A percentile compares a stretch with the other conserved stretches of the same genome.
These are phyloP conservation scores for Engraulis encrasicolus DNA, from an alignment of 2,113 vertebrate genomes.

Conservation along the genomic window DNA sequence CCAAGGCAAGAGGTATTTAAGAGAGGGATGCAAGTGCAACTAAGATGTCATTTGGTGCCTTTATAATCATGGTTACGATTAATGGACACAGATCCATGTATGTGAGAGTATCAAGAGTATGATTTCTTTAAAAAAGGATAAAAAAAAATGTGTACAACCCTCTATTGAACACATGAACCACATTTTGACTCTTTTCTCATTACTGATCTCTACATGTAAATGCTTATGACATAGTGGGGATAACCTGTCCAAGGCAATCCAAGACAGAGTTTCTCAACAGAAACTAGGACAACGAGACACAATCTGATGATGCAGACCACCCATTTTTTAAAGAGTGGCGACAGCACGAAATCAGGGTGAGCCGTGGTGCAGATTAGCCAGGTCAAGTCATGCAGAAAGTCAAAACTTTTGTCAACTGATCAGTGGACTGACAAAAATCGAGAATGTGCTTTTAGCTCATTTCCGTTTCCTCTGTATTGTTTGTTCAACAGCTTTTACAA, in stretches of 20 bases:
- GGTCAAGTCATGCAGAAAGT: neutral
- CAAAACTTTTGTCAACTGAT: slow-evolving; percentile 23
- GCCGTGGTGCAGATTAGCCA: neutral
- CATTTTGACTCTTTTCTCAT: too few species aligned
- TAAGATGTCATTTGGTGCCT: too few species aligned
- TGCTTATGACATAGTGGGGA: too few species aligned
- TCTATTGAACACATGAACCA: too few species aligned
- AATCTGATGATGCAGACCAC: neutral
- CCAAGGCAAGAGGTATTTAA: neutral
- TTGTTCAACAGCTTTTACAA: slow-evolving; percentile 16
- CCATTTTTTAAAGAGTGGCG: neutral
- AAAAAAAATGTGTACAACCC: too few species aligned
- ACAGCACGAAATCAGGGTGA: neutral
- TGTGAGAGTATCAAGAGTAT: too few species aligned
- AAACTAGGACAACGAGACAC: neutral
- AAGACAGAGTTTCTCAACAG: neutral
- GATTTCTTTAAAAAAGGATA: too few species aligned
- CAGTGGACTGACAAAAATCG: slow-evolving; percentile 23
- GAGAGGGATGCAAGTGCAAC: neutral
- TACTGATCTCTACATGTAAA: too few species aligned
- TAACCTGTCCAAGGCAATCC: neutral
- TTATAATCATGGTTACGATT: too few species aligned
- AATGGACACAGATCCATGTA: too few species aligned
- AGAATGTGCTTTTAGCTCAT: slow-evolving; percentile 21
- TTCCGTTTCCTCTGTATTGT: neutral